These are phyloP conservation scores for Dasypolia templi DNA, from an alignment of 2,888 invertebrate species.

Conservation along the genomic window DNA sequence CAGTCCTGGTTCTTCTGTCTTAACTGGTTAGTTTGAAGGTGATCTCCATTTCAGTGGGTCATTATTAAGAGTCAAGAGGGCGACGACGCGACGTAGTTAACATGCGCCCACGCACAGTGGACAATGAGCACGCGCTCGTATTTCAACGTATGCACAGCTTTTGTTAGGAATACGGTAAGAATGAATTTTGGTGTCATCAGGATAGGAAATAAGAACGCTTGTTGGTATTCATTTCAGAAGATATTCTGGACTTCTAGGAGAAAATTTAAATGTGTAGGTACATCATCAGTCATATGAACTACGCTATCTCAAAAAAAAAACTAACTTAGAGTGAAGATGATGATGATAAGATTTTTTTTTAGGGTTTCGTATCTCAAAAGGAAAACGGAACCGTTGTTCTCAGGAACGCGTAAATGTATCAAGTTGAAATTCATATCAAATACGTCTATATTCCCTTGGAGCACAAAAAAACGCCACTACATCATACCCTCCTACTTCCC, in stretches of 20 bases:
- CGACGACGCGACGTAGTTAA: slow-evolving; percentile 43
- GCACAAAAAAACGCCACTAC: too few species aligned
- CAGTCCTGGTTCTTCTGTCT: slow-evolving; percentile 2
- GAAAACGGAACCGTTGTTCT: too few species aligned
- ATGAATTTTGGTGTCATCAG: background rate
- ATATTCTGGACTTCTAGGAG: background rate
- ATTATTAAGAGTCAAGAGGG: slow-evolving; percentile 51
- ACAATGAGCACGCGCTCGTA: slow-evolving; percentile 47
- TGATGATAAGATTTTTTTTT: background rate
- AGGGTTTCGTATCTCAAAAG: too few species aligned
- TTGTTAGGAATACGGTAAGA: slow-evolving; percentile 29
- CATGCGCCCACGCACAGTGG: slow-evolving; percentile 58
- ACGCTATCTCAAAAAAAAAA: background rate
- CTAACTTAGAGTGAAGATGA: background rate
- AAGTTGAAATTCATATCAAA: too few species aligned
- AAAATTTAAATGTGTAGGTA: background rate
- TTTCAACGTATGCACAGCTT: slow-evolving; percentile 46
- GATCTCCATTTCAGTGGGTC: slow-evolving; percentile 49
- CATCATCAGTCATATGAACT: background rate
- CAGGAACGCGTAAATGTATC: too few species aligned
- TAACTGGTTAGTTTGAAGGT: slow-evolving; percentile 5
- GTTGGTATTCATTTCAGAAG: background rate
- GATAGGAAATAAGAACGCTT: background rate
- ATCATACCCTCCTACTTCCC: too few species aligned
- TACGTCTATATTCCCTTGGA: too few species aligned